Percentiles rank a stretch among this genome's conserved stretches.
Evolutionary conservation across 2,888 invertebrate species (phyloP).

Genomic region (Elmis aenea): DNA sequence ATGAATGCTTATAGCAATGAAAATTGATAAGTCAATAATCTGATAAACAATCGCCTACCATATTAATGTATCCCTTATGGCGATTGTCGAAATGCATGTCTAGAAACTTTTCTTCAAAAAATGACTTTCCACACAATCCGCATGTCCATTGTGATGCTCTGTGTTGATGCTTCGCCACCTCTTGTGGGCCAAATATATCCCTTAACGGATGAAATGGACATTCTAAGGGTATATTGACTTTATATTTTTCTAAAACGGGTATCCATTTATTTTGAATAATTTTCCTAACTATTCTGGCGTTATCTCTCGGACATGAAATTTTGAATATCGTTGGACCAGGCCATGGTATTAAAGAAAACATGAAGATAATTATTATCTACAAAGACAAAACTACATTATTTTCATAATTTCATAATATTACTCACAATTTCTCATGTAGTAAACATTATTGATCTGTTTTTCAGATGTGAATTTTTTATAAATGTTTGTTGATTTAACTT

Average conservation of each 20-base stretch:
- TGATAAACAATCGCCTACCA: too few relatives aligned
- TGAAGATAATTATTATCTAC: conserved; percentile 74
- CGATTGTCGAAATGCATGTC: conserved; percentile 87
- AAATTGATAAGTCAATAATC: too few relatives aligned
- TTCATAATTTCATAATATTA: conserved; percentile 1
- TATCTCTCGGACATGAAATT: conserved; percentile 82
- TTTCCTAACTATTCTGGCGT: conserved; percentile 80
- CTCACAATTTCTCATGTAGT: too few relatives aligned
- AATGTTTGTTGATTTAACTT: too few relatives aligned
- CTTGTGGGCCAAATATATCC: conserved; percentile 84
- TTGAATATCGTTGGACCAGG: conserved; percentile 83
- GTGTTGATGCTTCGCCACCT: conserved; percentile 78
- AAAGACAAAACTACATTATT: conserved; percentile 22
- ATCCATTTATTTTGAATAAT: conserved; percentile 88
- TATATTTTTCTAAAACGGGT: conserved; percentile 83
- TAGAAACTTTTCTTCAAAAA: conserved; percentile 81
- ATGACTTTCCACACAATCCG: conserved; percentile 85
- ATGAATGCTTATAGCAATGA: not conserved
- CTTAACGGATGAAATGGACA: conserved; percentile 85
- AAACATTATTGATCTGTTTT: too few relatives aligned
- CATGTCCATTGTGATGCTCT: conserved; percentile 87
- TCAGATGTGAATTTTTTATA: too few relatives aligned
- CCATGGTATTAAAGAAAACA: conserved; percentile 82
- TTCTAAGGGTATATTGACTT: conserved; percentile 79
- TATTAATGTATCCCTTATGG: conserved; percentile 78